Conservation (phyloP, 2,888 invertebrate species). For the Plutella xylostella region DNA sequence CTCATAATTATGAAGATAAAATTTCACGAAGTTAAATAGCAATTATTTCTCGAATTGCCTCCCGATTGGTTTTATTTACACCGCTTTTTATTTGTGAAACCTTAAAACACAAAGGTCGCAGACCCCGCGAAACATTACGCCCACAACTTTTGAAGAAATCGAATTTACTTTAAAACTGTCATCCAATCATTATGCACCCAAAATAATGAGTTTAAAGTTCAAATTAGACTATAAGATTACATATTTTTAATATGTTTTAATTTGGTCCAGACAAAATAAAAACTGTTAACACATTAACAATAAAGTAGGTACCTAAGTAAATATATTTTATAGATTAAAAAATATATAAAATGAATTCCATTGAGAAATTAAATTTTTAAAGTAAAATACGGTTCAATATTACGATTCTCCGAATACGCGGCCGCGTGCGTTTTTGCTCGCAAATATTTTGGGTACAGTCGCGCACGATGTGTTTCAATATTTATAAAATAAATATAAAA, state of each 20-base stretch:
- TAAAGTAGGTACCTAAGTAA: too few species aligned
- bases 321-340: not conserved
- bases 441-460: constrained; percentile 23
- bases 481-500: not conserved
- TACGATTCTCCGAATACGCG: constrained; percentile 22
- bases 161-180: constrained; percentile 1
- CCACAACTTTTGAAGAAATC: constrained; percentile 6
- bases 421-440: constrained; percentile 26
- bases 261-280: too few species aligned
- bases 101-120: constrained; percentile 4
- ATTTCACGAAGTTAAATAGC: too few species aligned
- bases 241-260: too few species aligned
- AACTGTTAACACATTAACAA: too few species aligned
- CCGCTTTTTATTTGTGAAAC: constrained; percentile 3
- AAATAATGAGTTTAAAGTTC: constrained; percentile 3
- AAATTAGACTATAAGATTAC: constrained; percentile 1
- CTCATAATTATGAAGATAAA: too few species aligned
- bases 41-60: not conserved
- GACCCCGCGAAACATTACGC: constrained; percentile 6
- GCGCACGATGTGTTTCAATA: not conserved
- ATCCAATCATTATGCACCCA: not conserved
- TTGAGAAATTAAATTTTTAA: not conserved
- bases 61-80: not conserved
- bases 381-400: not conserved
- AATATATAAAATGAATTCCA: not conserved